phyloP scores from a whole-genome alignment of 2,113 vertebrate genomes.

The Ailurus styani region DNA sequence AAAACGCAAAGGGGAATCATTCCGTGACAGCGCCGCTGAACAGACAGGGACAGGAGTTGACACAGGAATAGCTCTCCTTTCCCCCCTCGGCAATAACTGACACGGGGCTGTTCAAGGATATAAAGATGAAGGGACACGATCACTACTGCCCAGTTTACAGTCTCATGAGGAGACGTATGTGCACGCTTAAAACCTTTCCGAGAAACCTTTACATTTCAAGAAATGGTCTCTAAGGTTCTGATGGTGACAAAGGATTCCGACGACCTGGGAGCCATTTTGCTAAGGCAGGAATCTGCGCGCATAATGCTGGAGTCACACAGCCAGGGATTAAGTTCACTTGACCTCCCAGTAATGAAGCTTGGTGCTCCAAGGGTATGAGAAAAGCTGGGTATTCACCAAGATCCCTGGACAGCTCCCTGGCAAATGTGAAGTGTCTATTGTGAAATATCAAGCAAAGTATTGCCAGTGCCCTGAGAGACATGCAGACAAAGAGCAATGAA shows the following conservation, averaged over 20 bases:
- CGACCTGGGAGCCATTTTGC: background rate
- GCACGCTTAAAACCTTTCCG: background rate
- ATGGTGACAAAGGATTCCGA: background rate
- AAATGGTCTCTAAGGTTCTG: background rate
- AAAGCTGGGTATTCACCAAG: background rate
- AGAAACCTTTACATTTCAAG: background rate
- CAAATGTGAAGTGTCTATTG: background rate
- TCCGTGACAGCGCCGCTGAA: background rate
- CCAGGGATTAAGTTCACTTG: background rate
- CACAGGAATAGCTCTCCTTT: background rate
- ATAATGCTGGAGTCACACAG: accelerated
- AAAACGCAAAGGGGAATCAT: background rate
- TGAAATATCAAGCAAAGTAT: background rate
- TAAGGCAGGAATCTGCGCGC: accelerated
- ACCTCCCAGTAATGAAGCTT: background rate
- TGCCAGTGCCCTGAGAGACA: background rate
- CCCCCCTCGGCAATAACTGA: background rate
- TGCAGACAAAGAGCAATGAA: background rate
- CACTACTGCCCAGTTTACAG: background rate
- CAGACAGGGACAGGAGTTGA: background rate
- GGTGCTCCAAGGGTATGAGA: background rate
- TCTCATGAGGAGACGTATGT: background rate
- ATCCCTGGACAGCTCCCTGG: background rate
- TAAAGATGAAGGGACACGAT: accelerated
- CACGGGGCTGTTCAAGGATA: background rate